Evolutionary conservation across 2,888 invertebrate genomes (phyloP), one percentile per base, ranked within the genome.

Genomic region (Pilophorus perplexus): DNA sequence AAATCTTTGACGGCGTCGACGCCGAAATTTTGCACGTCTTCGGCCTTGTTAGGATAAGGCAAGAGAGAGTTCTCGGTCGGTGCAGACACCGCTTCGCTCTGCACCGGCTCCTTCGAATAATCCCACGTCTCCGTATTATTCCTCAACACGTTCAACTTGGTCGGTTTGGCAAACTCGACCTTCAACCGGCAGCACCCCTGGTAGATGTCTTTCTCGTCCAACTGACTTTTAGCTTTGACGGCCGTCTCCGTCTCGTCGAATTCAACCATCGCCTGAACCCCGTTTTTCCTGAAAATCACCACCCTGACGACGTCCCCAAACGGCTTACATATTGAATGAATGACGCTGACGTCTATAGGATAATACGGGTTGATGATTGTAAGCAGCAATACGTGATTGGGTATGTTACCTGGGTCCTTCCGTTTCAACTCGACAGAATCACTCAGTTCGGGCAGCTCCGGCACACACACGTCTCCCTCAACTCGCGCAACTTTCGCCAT

Each of bases 191-290:
- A 62, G 33, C 62, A 62, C 25, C 46, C 46, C 20, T 12, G 12
- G 33, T 62, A 62, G 14, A 62, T 62, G 12, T 62, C 62, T 27
- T 62, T 62, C 8, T 62, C 46, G 48, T 62, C 44, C 44, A 62
- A 27, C 3, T 28, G 28, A 1, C 46, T 6, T 28, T 48, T 44
- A 6, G 46, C 46, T 18, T 25, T 27, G 6, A 46, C 62, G 4
- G 62, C 62, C 2, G 33, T 28, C 28, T 62, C 62, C 12, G 48
- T 48, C n/a, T n/a, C 48, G 10, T 62, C 62, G n/a, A 62, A 28
- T 20, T 62, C 62, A 1, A 62, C 62, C 62, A 62, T 62, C 3
- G 62, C 27, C 33, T 62, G 62, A 18, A 62, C 62, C 16, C 62
- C 62, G 22, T 62, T 62, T 33, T 62, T 62, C 23, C 62, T 16